phyloP scores from a whole-genome alignment of 2,888 invertebrate genomes.

The Calameuta idolon region DNA sequence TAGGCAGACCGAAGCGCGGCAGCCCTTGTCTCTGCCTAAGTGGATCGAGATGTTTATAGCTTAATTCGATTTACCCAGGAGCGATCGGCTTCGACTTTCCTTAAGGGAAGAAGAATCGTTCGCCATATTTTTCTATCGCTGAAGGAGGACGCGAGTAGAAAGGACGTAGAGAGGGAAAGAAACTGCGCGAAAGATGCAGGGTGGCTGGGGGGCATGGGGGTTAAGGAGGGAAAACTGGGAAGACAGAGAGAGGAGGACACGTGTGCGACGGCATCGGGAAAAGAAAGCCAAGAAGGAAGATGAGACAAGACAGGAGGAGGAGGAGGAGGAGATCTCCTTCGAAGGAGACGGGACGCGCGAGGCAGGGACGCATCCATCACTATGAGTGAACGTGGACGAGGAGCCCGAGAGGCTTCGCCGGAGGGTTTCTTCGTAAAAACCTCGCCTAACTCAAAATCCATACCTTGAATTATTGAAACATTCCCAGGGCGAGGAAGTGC shows the following conservation, averaged over 20 bases:
- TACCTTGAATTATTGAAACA: constrained; percentile 55
- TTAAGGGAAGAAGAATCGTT: background rate
- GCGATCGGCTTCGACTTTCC: background rate
- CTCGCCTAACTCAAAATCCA: constrained; percentile 49
- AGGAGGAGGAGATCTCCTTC: constrained; percentile 22
- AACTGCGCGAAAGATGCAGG: constrained; percentile 14
- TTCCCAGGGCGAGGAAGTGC: constrained; percentile 27
- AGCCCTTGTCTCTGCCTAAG: background rate
- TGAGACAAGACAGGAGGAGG: constrained; percentile 11
- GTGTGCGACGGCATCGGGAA: background rate
- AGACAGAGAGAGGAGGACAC: background rate
- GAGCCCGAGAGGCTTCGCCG: constrained; percentile 36
- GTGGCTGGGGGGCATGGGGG: no score
- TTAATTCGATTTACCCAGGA: background rate
- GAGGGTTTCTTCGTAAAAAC: constrained; percentile 38
- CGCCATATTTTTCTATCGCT: background rate
- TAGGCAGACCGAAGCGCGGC: no score
- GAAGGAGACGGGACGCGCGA: constrained; percentile 27
- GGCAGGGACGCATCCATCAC: constrained; percentile 46
- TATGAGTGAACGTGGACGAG: constrained; percentile 40
- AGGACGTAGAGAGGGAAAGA: background rate
- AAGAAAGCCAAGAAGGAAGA: constrained; percentile 24
- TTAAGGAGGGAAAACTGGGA: no score
- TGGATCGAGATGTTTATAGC: background rate
- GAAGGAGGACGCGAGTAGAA: constrained; percentile 14